A percentile compares a stretch with the other conserved stretches of the same genome.
These are phyloP conservation scores for Hippocampus guttulatus DNA, from an alignment of 2,113 vertebrate genomes.

Conservation along the genomic window DNA sequence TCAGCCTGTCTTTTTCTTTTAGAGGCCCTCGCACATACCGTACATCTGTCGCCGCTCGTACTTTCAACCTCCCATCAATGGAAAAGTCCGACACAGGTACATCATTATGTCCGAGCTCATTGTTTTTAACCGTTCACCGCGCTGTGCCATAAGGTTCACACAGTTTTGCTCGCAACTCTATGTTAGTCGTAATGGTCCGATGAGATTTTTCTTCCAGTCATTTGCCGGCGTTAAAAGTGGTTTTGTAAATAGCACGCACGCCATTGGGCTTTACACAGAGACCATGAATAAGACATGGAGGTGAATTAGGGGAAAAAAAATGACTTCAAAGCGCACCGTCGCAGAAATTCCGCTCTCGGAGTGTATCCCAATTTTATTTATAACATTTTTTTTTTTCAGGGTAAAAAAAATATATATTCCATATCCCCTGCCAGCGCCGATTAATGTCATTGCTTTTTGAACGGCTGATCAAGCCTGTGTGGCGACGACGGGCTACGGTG, in stretches of 20 bases:
- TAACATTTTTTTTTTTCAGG: not conserved
- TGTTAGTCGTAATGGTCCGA: not conserved
- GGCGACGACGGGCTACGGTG: conserved; percentile 23
- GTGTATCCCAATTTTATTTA: not conserved
- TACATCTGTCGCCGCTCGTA: not conserved
- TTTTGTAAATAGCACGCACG: conserved; percentile 55
- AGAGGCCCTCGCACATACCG: conserved; percentile 30
- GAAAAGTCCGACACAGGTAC: conserved; percentile 1
- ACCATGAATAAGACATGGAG: conserved; percentile 52
- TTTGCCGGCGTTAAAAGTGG: conserved; percentile 2
- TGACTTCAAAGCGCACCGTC: conserved; percentile 31
- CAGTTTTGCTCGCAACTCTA: no score
- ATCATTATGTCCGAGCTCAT: conserved; percentile 5
- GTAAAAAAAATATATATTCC: conserved; percentile 7
- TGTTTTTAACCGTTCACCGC: not conserved
- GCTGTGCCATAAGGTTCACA: not conserved
- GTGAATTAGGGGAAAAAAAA: conserved; percentile 43
- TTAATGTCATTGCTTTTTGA: conserved; percentile 12
- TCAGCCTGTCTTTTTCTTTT: conserved; percentile 24
- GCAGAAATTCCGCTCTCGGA: conserved; percentile 18
- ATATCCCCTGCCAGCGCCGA: conserved; percentile 12
- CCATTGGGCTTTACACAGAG: conserved; percentile 32
- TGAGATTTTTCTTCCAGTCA: not conserved
- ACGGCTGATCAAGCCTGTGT: conserved; percentile 1
- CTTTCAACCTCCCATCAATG: not conserved